A percentile compares a stretch with the other conserved stretches of the same genome.
phyloP scores from a whole-genome alignment of 2,113 vertebrate genomes.

The Azemiops feae region DNA sequence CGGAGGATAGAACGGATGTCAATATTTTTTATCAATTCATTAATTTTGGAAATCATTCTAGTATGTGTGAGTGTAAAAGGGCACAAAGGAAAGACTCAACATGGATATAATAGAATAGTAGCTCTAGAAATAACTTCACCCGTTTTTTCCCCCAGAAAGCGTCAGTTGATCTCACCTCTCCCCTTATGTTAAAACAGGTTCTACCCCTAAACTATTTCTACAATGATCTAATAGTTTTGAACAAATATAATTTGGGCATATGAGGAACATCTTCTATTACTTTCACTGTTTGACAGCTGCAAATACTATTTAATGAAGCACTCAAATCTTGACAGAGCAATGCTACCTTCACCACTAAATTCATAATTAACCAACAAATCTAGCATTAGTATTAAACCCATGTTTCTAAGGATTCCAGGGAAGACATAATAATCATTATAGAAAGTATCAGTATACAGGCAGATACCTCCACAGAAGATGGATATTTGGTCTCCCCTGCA shows the following conservation, averaged over 20 bases:
- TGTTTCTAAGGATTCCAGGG: background rate
- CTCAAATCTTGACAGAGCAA: background rate
- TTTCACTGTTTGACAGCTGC: background rate
- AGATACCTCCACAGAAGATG: background rate
- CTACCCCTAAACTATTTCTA: background rate
- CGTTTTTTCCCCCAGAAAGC: background rate
- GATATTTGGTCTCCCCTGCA: background rate
- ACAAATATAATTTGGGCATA: background rate
- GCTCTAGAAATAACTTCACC: background rate
- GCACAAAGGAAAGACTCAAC: background rate
- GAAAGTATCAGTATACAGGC: background rate
- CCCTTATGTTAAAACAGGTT: background rate
- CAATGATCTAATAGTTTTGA: background rate
- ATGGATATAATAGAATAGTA: background rate
- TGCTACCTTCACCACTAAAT: background rate
- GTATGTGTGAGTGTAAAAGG: background rate
- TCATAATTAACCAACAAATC: background rate
- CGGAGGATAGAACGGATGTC: background rate
- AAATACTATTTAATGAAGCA: background rate
- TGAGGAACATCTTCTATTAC: background rate
- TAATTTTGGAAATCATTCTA: background rate
- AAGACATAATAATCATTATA: background rate
- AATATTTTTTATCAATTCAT: background rate
- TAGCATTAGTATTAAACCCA: background rate
- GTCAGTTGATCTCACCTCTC: background rate